Evolutionary conservation across 2,797 vertebrate genomes (phyloP), one percentile per base, ranked within the genome.

Genomic region (Artibeus jamaicensis): DNA sequence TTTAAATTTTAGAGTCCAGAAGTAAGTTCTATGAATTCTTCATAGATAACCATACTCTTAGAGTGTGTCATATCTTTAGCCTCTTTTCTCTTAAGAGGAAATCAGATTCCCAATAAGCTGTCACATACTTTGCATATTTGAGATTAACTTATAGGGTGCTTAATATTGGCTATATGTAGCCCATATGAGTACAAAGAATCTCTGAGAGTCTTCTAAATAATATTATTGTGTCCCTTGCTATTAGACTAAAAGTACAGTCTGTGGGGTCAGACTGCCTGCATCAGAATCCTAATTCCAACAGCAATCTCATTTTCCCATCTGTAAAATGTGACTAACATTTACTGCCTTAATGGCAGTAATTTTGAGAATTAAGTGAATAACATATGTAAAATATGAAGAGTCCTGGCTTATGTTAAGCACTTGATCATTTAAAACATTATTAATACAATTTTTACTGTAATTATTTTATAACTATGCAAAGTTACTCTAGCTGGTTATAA

Each of bases 1-100:
- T 21, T 93, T 82, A 77, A 32, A 81, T 89, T 89, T 86, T 82
- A 95, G 39, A 91, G 29, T 83, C 68, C 67, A n/a, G 53, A 89
- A 73, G 14, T 57, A 53, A 70, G 34, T 77, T 74, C 46, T 89
- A 8, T 74, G 74, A 79, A 34, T 89, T 81, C 50, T 81, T 94
- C 68, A 77, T 92, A 50, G 46, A 62, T 50, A 88, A 24, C 12
- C 8, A 19, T 82, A 55, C 12, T 65, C 55, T 68, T 81, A 26
- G 29, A 68, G 21, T 74, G 11, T 1, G 3, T 50, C 9, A 6
- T 37, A 59, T 93, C 68, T 77, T 5, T 50, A 87, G 91, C n/a
- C 42, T 91, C 14, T 91, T 95, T 83, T 81, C 84, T 48, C 12
- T 32, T 50, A 2, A 26, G 53, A 89, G 55, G 84, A 59, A 95